These are phyloP conservation scores for Chiloscyllium plagiosum DNA, from an alignment of 2,113 vertebrate species.

Conservation along the genomic window DNA sequence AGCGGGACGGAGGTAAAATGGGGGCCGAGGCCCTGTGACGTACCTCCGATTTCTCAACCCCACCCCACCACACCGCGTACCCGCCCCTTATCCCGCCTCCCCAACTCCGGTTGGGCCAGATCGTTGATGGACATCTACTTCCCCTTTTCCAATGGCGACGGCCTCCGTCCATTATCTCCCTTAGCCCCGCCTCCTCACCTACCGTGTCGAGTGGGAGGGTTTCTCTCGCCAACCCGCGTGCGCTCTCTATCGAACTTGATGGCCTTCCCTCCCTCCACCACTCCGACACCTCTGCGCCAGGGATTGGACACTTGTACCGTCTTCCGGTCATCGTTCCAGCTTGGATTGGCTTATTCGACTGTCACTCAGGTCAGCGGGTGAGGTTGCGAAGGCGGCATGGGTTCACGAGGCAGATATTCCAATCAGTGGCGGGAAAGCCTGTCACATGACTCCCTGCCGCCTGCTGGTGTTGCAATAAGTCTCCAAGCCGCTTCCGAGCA, in stretches of 20 bases:
- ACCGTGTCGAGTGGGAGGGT: background rate
- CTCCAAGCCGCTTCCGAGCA: background rate
- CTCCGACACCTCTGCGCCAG: too few species aligned
- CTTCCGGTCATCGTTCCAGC: too few species aligned
- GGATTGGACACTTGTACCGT: background rate
- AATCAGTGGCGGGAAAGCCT: conserved; percentile 23
- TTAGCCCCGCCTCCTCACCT: too few species aligned
- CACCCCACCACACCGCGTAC: background rate
- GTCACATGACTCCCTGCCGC: background rate
- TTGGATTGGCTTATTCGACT: background rate
- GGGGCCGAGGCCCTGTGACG: background rate
- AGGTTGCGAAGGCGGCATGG: background rate
- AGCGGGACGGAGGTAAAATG: background rate
- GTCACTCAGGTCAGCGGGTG: background rate
- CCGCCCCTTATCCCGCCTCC: background rate
- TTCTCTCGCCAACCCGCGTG: background rate
- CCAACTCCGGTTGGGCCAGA: rapidly evolving
- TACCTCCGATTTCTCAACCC: conserved; percentile 19
- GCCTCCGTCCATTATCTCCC: background rate
- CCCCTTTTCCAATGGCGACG: background rate
- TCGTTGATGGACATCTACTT: rapidly evolving
- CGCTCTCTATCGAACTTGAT: background rate
- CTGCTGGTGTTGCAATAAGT: background rate
- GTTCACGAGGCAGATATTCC: conserved; percentile 8
- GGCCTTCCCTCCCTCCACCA: background rate